Conservation (phyloP, 2,888 invertebrate species). For the Drosophila percnosoma region DNA sequence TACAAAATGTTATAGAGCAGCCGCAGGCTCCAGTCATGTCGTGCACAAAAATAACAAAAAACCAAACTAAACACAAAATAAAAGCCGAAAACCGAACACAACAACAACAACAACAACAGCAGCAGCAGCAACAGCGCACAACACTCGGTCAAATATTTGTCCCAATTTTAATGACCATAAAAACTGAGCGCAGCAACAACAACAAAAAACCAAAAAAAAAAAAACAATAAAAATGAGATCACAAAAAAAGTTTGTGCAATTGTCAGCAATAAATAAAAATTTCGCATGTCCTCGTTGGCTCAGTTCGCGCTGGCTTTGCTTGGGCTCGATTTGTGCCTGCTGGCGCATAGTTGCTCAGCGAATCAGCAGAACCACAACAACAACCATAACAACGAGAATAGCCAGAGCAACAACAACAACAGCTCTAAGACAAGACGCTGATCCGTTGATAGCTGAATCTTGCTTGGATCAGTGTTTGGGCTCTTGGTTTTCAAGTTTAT, state of each 20-base stretch:
- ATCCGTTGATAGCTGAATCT: constrained; percentile 47
- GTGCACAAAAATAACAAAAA: constrained; percentile 51
- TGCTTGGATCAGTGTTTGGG: constrained; percentile 30
- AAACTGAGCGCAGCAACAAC: constrained; percentile 40
- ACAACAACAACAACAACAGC: constrained; percentile 21
- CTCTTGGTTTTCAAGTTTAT: constrained; percentile 67
- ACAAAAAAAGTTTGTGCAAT: constrained; percentile 71
- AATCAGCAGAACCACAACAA: constrained; percentile 54
- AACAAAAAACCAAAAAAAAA: constrained; percentile 16
- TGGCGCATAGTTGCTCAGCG: constrained; percentile 64
- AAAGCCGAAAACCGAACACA: constrained; percentile 30
- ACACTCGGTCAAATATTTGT: constrained; percentile 76
- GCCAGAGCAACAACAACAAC: constrained; percentile 7
- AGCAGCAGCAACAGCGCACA: constrained; percentile 29
- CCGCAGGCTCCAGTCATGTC: constrained; percentile 56
- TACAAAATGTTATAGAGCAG: constrained; percentile 51
- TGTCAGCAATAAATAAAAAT: constrained; percentile 82
- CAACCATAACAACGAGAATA: constrained; percentile 4
- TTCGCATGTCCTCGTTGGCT: constrained; percentile 79
- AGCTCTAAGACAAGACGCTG: constrained; percentile 23
- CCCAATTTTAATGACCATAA: constrained; percentile 81
- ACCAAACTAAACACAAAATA: constrained; percentile 15
- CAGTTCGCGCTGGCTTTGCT: constrained; percentile 25
- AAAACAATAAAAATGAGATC: constrained; percentile 40
- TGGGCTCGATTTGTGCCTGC: constrained; percentile 61